These are phyloP conservation scores for Rattus rattus DNA, from an alignment of 2,113 vertebrate genomes.

Conservation along the genomic window DNA sequence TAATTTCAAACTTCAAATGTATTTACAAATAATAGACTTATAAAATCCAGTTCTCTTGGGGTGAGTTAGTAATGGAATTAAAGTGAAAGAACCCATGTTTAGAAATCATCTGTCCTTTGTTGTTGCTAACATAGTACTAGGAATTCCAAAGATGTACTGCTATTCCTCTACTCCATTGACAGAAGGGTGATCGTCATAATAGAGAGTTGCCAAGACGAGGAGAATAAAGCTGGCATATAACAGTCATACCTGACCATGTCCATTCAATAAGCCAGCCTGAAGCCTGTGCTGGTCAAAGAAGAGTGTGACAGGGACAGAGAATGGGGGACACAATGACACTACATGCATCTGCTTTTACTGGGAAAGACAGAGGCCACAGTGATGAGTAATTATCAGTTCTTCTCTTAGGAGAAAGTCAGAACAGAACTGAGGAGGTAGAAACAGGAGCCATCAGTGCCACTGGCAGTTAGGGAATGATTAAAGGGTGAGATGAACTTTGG, in stretches of 20 bases:
- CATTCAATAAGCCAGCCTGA: neutral
- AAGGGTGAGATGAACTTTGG: neutral
- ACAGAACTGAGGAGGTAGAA: neutral
- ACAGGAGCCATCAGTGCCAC: neutral
- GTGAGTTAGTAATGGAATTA: conserved; percentile 44
- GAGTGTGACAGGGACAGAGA: neutral
- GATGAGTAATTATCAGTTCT: neutral
- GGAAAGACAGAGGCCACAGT: neutral
- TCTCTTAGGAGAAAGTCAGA: neutral
- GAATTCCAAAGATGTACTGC: neutral
- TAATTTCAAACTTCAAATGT: neutral
- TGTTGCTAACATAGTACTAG: neutral
- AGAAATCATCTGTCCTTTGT: neutral
- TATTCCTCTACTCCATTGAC: neutral
- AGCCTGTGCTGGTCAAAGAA: neutral
- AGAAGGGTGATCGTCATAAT: neutral
- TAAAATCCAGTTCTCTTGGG: neutral
- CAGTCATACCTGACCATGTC: neutral
- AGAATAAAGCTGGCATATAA: conserved; percentile 18
- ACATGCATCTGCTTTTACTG: neutral
- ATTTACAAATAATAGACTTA: neutral
- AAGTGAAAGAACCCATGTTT: conserved; percentile 13
- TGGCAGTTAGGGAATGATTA: neutral
- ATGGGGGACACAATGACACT: neutral
- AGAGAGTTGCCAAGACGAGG: neutral